Base-by-base conservation (phyloP, 1,140 invertebrate genomes). In the Meloidogyne floridensis region DNA sequence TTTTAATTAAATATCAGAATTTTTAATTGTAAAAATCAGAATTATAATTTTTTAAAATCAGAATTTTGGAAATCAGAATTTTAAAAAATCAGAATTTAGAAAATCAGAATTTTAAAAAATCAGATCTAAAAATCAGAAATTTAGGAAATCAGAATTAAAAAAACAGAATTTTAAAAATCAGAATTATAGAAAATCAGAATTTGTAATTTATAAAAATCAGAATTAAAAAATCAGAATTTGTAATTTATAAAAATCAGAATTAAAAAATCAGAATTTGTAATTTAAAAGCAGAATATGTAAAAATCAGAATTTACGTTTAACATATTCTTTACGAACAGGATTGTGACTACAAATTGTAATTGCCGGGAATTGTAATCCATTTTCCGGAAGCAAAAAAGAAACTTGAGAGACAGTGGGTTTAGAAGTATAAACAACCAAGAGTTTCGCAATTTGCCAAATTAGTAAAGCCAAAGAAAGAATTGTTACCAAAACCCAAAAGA, bases 291-390 rank as follows among this genome's bases (percentile, higher is more conserved):
- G 47, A 47, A 47, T 5, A 2, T 47, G 0, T 5, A 47, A 42
- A 54, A 11, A n/a, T 73, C n/a, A 42, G 20, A 70, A 13, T n/a
- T n/a, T 59, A 88, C 87, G 74, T 84, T 85, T 77, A n/a, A 87
- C 77, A 47, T 84, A 86, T 18, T 53, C 65, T 69, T 77, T 77
- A 54, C 86, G 76, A 3, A 88, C 81, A 13, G 83, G 82, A 77
- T 89, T 89, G 73, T 87, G 88, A 75, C 81, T 88, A 76, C 87
- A 88, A 32, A 88, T 84, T 15, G 87, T 88, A 11, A 88, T 84
- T 11, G 80, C 20, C 42, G 87, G 87, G 77, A 89, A 89, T 15
- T 72, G 47, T 59, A 88, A 72, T 13, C 87, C 87, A 15, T 87
- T 77, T 71, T 88, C 87, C 54, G 84, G 83, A 10, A 88, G 51